Evolutionary conservation across 1,140 invertebrate genomes (phyloP).

Genomic region (Drosophila trapezifrons): DNA sequence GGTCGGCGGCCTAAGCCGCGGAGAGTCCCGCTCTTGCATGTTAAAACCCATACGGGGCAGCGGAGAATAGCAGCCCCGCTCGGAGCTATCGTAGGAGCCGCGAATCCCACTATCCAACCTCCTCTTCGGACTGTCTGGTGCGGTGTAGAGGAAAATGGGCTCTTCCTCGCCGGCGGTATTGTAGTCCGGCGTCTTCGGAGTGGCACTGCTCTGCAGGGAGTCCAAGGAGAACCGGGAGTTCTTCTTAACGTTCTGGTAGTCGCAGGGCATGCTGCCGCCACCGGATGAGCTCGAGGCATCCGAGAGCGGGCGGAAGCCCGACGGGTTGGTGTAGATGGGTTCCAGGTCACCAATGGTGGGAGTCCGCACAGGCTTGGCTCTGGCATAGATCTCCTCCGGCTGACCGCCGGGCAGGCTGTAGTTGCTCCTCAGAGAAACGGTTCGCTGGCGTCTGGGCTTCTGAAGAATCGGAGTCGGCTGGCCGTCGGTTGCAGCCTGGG

Average conservation of each 20-base stretch:
- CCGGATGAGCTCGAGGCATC: conserved; percentile 77
- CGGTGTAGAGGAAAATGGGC: conserved; percentile 80
- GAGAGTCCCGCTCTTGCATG: conserved; percentile 65
- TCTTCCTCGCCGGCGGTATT: conserved; percentile 79
- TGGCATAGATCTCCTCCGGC: conserved; percentile 69
- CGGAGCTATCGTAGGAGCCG: conserved; percentile 72
- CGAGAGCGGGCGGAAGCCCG: conserved; percentile 71
- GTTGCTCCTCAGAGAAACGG: conserved; percentile 71
- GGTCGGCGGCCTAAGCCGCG: conserved; percentile 41
- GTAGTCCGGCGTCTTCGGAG: conserved; percentile 80
- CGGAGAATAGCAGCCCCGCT: conserved; percentile 74
- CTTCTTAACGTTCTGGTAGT: conserved; percentile 79
- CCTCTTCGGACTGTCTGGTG: conserved; percentile 74
- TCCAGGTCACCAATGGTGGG: conserved; percentile 74
- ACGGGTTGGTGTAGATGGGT: conserved; percentile 69
- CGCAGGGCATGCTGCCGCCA: conserved; percentile 74
- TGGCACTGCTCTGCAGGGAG: conserved; percentile 78
- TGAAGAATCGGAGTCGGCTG: conserved; percentile 8
- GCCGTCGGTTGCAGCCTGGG: conserved; percentile 59
- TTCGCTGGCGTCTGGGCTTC: conserved; percentile 53
- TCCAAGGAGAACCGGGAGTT: conserved; percentile 80
- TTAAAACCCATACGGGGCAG: conserved; percentile 64
- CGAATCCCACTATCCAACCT: conserved; percentile 72
- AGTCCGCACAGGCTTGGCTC: conserved; percentile 74
- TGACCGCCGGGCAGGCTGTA: conserved; percentile 59